phyloP scores from a whole-genome alignment of 2,797 vertebrate genomes.

The Halcyon chelicuti region DNA sequence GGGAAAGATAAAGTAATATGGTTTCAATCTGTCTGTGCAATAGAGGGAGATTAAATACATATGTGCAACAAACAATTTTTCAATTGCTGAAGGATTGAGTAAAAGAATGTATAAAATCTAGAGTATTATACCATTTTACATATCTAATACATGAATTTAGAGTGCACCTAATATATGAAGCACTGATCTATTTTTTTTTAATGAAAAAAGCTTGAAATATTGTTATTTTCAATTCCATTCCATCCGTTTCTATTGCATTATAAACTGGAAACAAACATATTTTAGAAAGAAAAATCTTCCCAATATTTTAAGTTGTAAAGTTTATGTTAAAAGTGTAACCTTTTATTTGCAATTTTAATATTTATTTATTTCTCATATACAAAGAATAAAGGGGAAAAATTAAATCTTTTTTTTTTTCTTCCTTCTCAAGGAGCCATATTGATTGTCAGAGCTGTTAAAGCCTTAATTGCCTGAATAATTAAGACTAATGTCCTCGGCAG shows the following conservation, averaged over 20 bases:
- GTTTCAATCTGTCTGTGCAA: background rate
- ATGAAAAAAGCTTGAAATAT: background rate
- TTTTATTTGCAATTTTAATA: background rate
- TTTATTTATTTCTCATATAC: background rate
- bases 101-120: background rate
- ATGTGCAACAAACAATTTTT: background rate
- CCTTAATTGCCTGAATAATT: conserved; percentile 10
- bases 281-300: background rate
- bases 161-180: background rate
- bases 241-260: background rate
- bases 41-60: background rate
- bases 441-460: background rate
- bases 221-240: background rate
- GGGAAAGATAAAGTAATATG: background rate
- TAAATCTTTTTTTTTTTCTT: background rate
- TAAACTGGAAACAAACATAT: background rate
- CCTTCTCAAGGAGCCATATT: background rate
- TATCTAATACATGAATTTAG: background rate
- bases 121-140: background rate
- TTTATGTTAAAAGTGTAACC: background rate
- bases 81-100: background rate
- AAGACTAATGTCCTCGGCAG: background rate
- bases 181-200: background rate
- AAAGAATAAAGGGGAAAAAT: background rate
- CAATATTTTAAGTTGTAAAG: background rate